Percentiles rank a stretch among this genome's conserved stretches.
These are phyloP conservation scores for Microcebus griseorufus DNA, from an alignment of 2,113 vertebrate species.

Conservation along the genomic window DNA sequence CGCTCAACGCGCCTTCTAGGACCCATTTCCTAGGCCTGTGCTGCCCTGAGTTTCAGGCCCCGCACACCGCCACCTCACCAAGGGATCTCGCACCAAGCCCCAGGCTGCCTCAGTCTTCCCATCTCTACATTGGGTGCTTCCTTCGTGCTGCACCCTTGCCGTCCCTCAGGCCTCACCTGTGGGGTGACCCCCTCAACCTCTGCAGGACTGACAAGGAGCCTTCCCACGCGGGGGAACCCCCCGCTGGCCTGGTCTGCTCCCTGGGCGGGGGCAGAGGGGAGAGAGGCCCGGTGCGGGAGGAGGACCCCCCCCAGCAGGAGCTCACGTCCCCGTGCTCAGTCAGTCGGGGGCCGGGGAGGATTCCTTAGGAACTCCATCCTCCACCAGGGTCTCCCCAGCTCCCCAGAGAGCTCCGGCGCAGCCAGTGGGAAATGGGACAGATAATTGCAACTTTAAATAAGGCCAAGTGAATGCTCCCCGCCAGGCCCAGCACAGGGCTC, in stretches of 20 bases:
- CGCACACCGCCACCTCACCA: accelerated
- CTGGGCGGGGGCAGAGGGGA: background rate
- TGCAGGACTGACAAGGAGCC: background rate
- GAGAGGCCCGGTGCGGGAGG: background rate
- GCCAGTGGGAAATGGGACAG: conserved; percentile 65
- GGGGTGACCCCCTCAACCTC: background rate
- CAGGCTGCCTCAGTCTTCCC: background rate
- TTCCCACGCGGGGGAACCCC: accelerated
- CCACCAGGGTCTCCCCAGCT: conserved; percentile 20
- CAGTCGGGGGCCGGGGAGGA: background rate
- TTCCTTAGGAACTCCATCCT: background rate
- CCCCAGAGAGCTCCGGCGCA: conserved; percentile 12
- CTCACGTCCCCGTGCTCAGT: background rate
- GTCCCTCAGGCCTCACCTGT: background rate
- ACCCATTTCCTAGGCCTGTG: background rate
- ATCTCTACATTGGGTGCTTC: background rate
- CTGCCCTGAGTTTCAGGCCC: background rate
- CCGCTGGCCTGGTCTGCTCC: background rate
- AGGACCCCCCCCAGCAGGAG: background rate
- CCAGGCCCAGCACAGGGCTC: conserved; percentile 56
- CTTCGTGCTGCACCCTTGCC: too few relatives aligned
- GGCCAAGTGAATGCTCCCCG: conserved; percentile 56
- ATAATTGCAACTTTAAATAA: conserved; percentile 80
- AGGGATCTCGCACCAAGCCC: background rate
- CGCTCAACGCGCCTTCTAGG: background rate